Conservation (phyloP, 2,113 vertebrate species). For the Sander vitreus region DNA sequence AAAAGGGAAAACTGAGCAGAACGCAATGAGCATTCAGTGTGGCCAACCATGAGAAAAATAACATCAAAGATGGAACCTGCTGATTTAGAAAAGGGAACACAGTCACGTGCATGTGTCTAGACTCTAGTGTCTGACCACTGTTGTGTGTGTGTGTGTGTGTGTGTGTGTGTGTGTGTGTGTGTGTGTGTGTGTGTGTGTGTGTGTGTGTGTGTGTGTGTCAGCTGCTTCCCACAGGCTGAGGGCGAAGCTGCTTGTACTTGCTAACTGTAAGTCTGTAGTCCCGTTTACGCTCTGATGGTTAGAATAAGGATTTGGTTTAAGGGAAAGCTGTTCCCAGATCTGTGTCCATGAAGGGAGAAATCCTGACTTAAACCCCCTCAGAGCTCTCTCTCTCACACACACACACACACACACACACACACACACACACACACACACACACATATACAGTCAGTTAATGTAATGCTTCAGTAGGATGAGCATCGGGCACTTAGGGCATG, state of each 20-base stretch:
- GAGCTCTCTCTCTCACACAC: not conserved
- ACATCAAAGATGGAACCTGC: slow-evolving; percentile 62
- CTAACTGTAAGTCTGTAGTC: slow-evolving; percentile 53
- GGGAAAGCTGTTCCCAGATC: slow-evolving; percentile 61
- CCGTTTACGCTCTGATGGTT: slow-evolving; percentile 56
- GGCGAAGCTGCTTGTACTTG: slow-evolving; percentile 50
- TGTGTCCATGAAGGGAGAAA: slow-evolving; percentile 66
- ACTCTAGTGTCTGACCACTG: not conserved
- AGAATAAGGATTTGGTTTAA: slow-evolving; percentile 72
- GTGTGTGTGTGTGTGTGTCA: slow-evolving; percentile 39
- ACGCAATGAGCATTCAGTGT: slow-evolving; percentile 27
- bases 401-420: not conserved
- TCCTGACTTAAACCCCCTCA: slow-evolving; percentile 60
- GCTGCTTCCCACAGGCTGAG: slow-evolving; percentile 38
- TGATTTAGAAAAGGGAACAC: slow-evolving; percentile 47
- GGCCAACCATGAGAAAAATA: slow-evolving; percentile 52
- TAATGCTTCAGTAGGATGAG: slow-evolving; percentile 67
- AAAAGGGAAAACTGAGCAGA: slow-evolving; percentile 23
- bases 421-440: slow-evolving; percentile 21
- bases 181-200: slow-evolving; percentile 32
- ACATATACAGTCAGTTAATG: slow-evolving; percentile 65
- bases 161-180: slow-evolving; percentile 26
- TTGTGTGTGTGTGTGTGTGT: too few relatives aligned
- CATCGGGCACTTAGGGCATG: slow-evolving; percentile 57
- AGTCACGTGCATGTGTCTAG: slow-evolving; percentile 49